Conservation (phyloP, 2,113 vertebrate genomes). For the Sceloporus tristichus region DNA sequence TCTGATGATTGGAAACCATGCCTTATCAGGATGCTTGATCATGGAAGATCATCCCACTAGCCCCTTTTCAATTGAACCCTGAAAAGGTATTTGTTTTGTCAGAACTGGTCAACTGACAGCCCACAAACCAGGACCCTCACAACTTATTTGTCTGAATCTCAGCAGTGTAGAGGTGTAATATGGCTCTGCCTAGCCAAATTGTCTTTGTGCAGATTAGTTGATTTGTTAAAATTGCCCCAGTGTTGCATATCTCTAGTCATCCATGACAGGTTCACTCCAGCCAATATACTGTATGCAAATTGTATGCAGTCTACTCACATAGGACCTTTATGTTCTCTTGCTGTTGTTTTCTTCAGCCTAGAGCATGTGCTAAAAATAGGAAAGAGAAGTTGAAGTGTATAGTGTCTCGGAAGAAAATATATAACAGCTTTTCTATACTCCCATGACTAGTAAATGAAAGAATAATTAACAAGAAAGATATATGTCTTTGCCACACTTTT, state of each 20-base stretch:
- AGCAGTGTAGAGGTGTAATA: not conserved
- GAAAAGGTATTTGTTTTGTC: not conserved
- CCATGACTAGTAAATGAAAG: slow-evolving; percentile 25
- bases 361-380: slow-evolving; percentile 21
- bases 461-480: not conserved
- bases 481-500: slow-evolving; percentile 29
- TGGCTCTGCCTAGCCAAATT: not conserved
- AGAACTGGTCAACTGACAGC: not conserved
- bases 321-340: not conserved
- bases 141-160: not conserved
- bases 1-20: too few species aligned
- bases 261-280: not conserved
- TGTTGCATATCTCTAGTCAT: slow-evolving; percentile 2
- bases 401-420: slow-evolving; percentile 31
- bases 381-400: slow-evolving; percentile 5
- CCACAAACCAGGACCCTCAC: not conserved
- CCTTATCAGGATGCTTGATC: too few species aligned
- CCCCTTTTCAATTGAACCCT: too few species aligned
- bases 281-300: not conserved
- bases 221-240: not conserved
- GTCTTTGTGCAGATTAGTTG: slow-evolving; percentile 12
- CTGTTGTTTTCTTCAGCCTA: slow-evolving; percentile 32
- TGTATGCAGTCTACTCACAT: not conserved
- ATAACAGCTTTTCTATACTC: not conserved
- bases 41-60: too few species aligned